Percentiles rank a stretch among this genome's conserved stretches.
Conservation (phyloP, 2,797 vertebrate genomes). For the Falco cherrug region DNA sequence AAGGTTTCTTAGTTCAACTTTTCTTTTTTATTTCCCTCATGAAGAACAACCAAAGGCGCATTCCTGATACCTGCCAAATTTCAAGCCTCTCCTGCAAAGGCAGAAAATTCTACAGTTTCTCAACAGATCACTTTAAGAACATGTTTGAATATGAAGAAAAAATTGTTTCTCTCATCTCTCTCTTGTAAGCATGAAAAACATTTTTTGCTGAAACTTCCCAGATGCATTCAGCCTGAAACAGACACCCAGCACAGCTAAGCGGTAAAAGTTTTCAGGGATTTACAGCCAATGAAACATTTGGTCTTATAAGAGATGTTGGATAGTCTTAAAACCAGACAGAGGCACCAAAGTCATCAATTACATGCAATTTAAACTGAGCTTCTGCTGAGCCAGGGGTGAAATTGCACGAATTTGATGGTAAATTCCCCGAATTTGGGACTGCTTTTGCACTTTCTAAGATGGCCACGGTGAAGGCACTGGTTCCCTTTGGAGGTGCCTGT, state of each 20-base stretch:
- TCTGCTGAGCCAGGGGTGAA: not conserved
- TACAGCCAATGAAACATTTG: not conserved
- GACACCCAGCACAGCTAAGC: not conserved
- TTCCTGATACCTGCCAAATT: conserved; percentile 16
- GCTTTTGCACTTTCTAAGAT: not conserved
- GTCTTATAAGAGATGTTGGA: not conserved
- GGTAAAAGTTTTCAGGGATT: not conserved
- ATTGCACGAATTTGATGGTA: not conserved
- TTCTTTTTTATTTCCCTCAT: not conserved
- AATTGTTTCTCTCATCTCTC: not conserved
- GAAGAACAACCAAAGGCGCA: conserved; percentile 17
- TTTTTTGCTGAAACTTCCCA: not conserved
- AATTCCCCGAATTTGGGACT: not conserved
- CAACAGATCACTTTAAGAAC: not conserved
- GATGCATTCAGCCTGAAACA: not conserved
- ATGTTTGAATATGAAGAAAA: not conserved
- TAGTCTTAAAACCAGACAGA: not conserved
- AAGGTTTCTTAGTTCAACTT: conserved; percentile 4
- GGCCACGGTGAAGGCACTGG: not conserved
- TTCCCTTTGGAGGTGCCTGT: not conserved
- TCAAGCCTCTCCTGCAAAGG: conserved; percentile 2
- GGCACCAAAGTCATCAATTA: not conserved
- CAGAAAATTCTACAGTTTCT: not conserved
- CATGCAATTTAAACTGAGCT: not conserved
- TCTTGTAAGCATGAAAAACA: not conserved